Evolutionary conservation across 2,113 vertebrate genomes (phyloP).

Genomic region (Pollachius pollachius): DNA sequence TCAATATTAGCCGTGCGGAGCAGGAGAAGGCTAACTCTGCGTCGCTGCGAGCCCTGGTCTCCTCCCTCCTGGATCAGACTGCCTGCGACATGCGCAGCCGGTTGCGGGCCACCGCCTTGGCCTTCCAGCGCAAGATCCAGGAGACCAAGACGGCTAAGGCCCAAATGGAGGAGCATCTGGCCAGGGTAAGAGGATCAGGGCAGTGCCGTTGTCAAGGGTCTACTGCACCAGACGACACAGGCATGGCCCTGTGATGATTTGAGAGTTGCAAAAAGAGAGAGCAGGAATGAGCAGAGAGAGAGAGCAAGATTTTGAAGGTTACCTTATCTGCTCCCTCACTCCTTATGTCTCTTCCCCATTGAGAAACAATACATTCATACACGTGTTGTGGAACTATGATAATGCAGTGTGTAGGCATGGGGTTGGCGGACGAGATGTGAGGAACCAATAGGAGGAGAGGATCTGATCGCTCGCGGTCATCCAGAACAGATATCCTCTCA

Average conservation of each 20-base stretch:
- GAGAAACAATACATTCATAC: background rate
- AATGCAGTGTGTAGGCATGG: too few species aligned
- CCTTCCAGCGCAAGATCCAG: constrained; percentile 72
- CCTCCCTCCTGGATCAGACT: constrained; percentile 81
- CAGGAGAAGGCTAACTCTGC: constrained; percentile 82
- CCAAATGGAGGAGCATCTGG: constrained; percentile 80
- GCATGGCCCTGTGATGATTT: too few species aligned
- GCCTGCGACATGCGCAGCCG: constrained; percentile 75
- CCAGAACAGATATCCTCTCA: too few species aligned
- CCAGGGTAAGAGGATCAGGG: constrained; percentile 62
- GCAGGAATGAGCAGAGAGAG: too few species aligned
- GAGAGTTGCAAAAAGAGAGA: too few species aligned
- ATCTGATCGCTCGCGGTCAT: too few species aligned
- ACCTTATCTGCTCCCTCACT: too few species aligned
- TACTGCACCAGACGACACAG: background rate
- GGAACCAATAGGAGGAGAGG: too few species aligned
- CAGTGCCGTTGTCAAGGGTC: background rate
- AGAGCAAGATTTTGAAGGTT: too few species aligned
- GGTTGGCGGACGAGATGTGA: too few species aligned
- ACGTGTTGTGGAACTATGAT: background rate
- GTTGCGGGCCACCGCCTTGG: constrained; percentile 62
- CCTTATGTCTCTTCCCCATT: too few species aligned
- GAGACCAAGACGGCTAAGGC: constrained; percentile 80
- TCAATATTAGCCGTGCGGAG: constrained; percentile 82
- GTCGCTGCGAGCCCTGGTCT: constrained; percentile 73